These are phyloP conservation scores for Gymnarchus niloticus DNA, from an alignment of 2,113 vertebrate species.

Conservation along the genomic window DNA sequence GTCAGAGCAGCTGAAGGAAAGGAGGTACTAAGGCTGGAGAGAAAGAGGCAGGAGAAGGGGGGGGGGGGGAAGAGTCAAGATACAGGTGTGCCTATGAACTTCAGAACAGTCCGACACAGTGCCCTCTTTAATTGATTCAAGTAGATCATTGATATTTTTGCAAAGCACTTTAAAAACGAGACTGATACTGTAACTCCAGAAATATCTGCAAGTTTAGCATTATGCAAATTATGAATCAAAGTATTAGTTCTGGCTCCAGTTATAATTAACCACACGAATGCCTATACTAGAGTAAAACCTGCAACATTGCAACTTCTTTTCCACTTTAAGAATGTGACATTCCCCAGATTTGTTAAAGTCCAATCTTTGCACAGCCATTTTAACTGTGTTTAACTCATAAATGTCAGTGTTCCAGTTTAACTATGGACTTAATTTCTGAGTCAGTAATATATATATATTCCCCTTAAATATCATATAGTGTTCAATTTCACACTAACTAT, in stretches of 20 bases:
- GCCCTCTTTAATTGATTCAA: conserved; percentile 14
- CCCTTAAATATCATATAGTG: neutral
- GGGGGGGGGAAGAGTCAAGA: neutral
- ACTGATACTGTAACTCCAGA: conserved; percentile 10
- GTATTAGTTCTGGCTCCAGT: neutral
- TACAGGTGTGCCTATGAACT: neutral
- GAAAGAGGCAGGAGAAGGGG: neutral
- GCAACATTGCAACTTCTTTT: neutral
- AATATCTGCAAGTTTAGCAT: neutral
- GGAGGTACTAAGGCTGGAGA: neutral
- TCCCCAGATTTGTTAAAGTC: neutral
- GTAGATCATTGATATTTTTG: neutral
- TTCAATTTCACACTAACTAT: neutral
- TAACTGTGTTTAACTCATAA: neutral
- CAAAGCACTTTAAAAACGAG: conserved; percentile 23
- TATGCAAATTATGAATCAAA: conserved; percentile 12
- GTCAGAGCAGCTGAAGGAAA: neutral
- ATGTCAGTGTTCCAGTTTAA: neutral
- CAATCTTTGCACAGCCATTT: neutral
- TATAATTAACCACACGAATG: neutral
- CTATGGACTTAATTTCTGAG: neutral
- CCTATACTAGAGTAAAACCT: neutral
- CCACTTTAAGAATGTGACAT: neutral
- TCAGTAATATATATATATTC: neutral
- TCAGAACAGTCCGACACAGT: neutral